Evolutionary conservation across 2,113 vertebrate species (phyloP).

Genomic region (Orycteropus afer): DNA sequence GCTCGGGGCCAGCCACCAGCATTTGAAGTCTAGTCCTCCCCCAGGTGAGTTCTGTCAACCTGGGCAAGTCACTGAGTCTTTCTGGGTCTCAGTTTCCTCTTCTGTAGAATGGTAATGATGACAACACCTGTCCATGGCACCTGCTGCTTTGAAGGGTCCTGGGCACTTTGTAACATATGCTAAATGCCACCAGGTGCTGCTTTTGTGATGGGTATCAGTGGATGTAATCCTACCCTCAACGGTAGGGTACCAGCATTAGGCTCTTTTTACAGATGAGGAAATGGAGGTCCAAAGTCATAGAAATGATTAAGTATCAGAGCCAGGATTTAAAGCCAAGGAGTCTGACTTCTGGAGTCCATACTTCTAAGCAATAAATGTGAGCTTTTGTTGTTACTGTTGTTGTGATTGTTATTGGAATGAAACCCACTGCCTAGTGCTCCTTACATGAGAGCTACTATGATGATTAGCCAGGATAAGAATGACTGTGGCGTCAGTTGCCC

Average conservation of each 20-base stretch:
- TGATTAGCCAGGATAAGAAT: not conserved
- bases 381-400: not conserved
- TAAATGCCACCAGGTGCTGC: not conserved
- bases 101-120: not conserved
- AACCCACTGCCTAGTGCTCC: too few relatives aligned
- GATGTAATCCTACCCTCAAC: not conserved
- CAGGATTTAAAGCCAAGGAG: not conserved
- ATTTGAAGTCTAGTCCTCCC: not conserved
- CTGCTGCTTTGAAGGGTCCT: not conserved
- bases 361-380: not conserved
- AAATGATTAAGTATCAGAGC: not conserved
- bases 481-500: not conserved
- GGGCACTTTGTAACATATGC: too few relatives aligned
- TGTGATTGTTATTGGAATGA: not conserved
- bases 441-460: rapidly evolving
- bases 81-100: not conserved
- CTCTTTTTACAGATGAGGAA: not conserved
- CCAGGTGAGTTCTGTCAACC: not conserved
- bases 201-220: rapidly evolving
- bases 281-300: not conserved
- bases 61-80: not conserved
- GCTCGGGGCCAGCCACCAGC: not conserved
- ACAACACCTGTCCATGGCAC: not conserved
- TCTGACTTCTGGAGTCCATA: not conserved
- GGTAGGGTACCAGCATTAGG: rapidly evolving